These are phyloP conservation scores for Trematomus bernacchii DNA, from an alignment of 2,797 vertebrate species.

Conservation along the genomic window DNA sequence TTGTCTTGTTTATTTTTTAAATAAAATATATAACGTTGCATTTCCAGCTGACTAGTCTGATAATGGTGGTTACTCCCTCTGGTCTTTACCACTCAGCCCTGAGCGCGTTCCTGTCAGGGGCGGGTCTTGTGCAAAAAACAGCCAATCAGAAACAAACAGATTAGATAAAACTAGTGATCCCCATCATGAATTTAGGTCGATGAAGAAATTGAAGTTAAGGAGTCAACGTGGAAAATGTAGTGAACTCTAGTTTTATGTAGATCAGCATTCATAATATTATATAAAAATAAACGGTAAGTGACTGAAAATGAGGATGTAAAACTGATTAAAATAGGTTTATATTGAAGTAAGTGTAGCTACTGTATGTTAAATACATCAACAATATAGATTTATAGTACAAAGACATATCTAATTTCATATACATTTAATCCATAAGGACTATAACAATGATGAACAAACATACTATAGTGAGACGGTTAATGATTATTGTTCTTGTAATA, in stretches of 20 bases:
- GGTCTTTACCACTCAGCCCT: not conserved
- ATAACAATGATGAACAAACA: not conserved
- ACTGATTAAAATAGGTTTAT: no score
- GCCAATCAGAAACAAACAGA: slow-evolving; percentile 45
- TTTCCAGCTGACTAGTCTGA: not conserved
- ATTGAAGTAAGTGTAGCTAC: not conserved
- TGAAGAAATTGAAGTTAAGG: slow-evolving; percentile 3
- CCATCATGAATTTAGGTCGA: slow-evolving; percentile 33
- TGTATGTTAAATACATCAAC: not conserved
- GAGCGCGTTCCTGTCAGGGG: slow-evolving; percentile 21
- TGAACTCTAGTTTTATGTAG: fast-evolving
- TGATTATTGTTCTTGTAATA: not conserved
- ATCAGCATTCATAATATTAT: no score
- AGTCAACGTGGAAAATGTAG: slow-evolving; percentile 16
- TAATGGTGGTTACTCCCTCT: not conserved
- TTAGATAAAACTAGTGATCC: slow-evolving; percentile 31
- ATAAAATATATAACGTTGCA: not conserved
- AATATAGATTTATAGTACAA: not conserved
- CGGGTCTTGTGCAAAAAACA: slow-evolving; percentile 22
- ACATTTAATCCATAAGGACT: not conserved
- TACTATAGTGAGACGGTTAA: not conserved
- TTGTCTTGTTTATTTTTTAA: not conserved
- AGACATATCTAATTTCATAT: not conserved
- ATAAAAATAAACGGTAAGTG: not conserved
- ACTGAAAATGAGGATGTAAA: not conserved